phyloP scores from a whole-genome alignment of 2,113 vertebrate species.

The Thryonomys swinderianus region DNA sequence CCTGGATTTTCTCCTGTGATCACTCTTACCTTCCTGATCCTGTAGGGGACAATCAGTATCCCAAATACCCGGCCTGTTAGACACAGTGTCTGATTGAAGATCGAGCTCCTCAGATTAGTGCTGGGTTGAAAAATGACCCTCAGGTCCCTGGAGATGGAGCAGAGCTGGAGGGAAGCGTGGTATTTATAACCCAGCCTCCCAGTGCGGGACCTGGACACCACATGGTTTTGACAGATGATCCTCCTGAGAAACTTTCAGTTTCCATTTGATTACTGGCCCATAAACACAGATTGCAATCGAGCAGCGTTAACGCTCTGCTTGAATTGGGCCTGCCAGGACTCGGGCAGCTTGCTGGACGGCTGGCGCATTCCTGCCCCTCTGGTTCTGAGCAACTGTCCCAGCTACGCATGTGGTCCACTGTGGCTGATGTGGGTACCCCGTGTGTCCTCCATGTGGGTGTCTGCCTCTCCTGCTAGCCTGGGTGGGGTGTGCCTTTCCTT shows the following conservation, averaged over 20 bases:
- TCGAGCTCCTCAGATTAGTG: constrained; percentile 64
- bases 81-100: constrained; percentile 73
- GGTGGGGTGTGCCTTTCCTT: fast-evolving
- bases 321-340: constrained; percentile 6
- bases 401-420: fast-evolving
- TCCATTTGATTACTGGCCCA: constrained; percentile 76
- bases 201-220: neutral
- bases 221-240: constrained; percentile 69
- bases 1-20: neutral
- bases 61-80: constrained; percentile 66
- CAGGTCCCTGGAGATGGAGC: neutral
- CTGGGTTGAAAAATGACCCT: constrained; percentile 76
- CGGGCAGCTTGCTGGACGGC: neutral
- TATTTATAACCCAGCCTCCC: constrained; percentile 72
- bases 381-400: neutral
- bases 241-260: constrained; percentile 72
- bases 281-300: constrained; percentile 74
- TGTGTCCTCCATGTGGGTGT: fast-evolving
- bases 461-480: neutral
- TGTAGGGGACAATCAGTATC: constrained; percentile 61
- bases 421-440: neutral
- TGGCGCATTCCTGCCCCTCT: fast-evolving
- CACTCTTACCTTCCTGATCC: neutral
- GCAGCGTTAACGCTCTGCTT: constrained; percentile 32
- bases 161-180: neutral